phyloP scores from a whole-genome alignment of 2,888 invertebrate species.

The Amphipoea oculea region DNA sequence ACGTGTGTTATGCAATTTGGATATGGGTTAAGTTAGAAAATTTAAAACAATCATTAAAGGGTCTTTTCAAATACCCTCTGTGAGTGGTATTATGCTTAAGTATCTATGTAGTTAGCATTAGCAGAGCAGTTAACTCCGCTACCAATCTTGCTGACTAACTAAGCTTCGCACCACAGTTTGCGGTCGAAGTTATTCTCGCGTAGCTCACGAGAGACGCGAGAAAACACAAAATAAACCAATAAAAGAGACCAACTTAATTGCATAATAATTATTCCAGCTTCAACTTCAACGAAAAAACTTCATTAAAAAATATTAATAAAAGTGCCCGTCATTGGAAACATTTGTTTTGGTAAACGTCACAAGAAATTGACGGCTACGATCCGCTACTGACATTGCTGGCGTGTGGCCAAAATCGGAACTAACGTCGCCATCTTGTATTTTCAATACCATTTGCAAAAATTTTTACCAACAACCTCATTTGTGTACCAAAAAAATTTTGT shows the following conservation, averaged over 20 bases:
- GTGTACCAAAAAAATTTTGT: background rate
- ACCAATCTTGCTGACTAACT: conserved; percentile 31
- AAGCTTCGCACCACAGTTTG: conserved; percentile 19
- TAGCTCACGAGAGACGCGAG: background rate
- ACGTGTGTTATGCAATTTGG: no score
- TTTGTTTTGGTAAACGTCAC: background rate
- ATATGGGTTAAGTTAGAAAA: background rate
- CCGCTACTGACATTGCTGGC: background rate
- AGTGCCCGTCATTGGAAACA: background rate
- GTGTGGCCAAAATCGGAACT: background rate
- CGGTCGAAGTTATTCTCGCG: conserved; percentile 13
- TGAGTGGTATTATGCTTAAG: background rate
- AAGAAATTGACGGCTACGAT: background rate
- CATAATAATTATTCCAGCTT: background rate
- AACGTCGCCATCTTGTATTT: background rate
- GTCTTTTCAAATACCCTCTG: background rate
- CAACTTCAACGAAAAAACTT: background rate
- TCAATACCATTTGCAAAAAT: background rate
- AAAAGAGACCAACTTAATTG: conserved; percentile 1
- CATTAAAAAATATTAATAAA: background rate
- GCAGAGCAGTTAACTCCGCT: conserved; percentile 14
- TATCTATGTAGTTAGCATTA: background rate
- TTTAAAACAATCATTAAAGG: background rate
- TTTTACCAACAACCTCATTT: background rate
- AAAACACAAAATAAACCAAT: conserved; percentile 8